These are phyloP conservation scores for Pyrrhia umbra DNA, from an alignment of 2,888 invertebrate genomes.

Conservation along the genomic window DNA sequence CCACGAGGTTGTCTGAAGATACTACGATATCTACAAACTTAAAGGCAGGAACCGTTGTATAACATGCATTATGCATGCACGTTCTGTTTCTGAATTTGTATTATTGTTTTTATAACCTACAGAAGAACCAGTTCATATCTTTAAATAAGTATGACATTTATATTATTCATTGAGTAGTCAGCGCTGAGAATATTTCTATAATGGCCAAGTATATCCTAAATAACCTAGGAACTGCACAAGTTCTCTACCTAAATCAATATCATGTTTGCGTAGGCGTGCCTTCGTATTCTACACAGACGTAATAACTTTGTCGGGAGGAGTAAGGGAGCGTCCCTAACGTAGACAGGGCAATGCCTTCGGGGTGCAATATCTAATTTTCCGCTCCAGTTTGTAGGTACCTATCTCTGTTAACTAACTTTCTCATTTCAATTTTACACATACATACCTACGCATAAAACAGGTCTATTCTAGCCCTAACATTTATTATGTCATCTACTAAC, in stretches of 20 bases:
- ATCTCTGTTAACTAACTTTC: conserved; percentile 16
- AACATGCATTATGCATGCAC: background rate
- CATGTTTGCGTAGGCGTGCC: conserved; percentile 7
- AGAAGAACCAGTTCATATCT: background rate
- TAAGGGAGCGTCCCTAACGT: conserved; percentile 29
- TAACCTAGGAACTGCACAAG: background rate
- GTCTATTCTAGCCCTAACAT: too few species aligned
- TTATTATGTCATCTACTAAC: too few species aligned
- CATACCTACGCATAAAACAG: too few species aligned
- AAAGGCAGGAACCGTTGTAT: background rate
- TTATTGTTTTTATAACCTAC: too few species aligned
- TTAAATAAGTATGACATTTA: background rate
- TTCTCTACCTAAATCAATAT: conserved; percentile 23
- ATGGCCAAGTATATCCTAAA: background rate
- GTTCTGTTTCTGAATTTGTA: background rate
- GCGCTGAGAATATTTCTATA: background rate
- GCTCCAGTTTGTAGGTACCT: conserved; percentile 12
- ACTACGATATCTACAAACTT: too few species aligned
- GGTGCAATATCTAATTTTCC: conserved; percentile 51
- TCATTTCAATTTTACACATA: conserved; percentile 39
- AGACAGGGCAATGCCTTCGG: conserved; percentile 38
- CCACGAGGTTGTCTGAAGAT: too few species aligned
- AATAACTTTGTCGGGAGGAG: conserved; percentile 11
- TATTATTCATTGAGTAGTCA: background rate
- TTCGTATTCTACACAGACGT: conserved; percentile 2